These are phyloP conservation scores for Teleopsis dalmanni DNA, from an alignment of 1,140 invertebrate genomes.

Conservation along the genomic window DNA sequence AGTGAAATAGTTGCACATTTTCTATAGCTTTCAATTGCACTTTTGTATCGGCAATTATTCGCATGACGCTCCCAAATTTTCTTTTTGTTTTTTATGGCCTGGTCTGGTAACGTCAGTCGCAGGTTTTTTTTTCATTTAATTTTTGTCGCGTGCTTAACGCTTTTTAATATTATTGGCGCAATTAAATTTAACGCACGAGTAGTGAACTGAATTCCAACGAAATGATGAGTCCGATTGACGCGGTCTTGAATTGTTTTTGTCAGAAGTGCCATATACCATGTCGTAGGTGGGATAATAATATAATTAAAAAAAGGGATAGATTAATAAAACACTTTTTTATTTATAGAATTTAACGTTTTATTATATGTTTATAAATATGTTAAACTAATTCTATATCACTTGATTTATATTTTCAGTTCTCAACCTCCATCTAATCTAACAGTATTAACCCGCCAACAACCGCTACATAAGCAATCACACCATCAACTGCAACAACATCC, in stretches of 20 bases:
- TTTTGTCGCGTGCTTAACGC: too few species aligned
- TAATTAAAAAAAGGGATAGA: not conserved
- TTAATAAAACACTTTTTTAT: not conserved
- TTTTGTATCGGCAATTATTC: too few species aligned
- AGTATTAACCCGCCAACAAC: slow-evolving; percentile 36
- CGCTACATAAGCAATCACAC: slow-evolving; percentile 19
- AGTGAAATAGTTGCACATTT: too few species aligned
- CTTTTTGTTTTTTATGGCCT: too few species aligned
- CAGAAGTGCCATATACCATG: slow-evolving; percentile 13
- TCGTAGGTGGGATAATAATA: slow-evolving; percentile 15
- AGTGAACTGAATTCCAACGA: slow-evolving; percentile 3
- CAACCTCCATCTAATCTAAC: slow-evolving; percentile 40
- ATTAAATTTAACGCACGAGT: not conserved
- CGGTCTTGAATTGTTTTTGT: slow-evolving; percentile 17
- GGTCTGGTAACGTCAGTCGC: too few species aligned
- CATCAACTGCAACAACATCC: slow-evolving; percentile 15
- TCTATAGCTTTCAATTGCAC: too few species aligned
- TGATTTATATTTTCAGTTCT: slow-evolving; percentile 21
- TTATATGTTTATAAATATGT: not conserved
- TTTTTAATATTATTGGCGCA: too few species aligned
- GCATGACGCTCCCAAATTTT: too few species aligned
- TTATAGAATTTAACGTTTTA: not conserved
- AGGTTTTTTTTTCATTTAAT: too few species aligned
- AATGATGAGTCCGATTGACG: slow-evolving; percentile 15
- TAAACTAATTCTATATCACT: not conserved